Conservation (phyloP, 2,113 vertebrate species). For the Chionodraco myersi region DNA sequence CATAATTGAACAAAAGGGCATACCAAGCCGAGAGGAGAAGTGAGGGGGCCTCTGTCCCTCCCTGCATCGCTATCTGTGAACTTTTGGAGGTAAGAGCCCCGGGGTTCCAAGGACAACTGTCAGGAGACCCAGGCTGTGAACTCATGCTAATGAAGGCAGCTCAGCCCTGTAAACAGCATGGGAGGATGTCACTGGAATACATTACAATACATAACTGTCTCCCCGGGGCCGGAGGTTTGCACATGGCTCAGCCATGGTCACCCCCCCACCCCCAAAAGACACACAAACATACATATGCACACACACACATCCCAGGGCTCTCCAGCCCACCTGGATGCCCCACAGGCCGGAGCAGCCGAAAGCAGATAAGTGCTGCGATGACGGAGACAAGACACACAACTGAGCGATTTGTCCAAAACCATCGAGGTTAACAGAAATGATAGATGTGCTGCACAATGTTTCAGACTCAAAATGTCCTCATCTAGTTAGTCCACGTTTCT, state of each 20-base stretch:
- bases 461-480: constrained; percentile 15
- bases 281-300: neutral
- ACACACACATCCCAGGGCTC: constrained; percentile 8
- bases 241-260: constrained; percentile 56
- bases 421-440: constrained; percentile 12
- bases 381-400: constrained; percentile 20
- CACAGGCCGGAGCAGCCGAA: constrained; percentile 41
- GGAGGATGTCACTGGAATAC: constrained; percentile 85
- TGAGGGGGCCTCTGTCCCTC: constrained; percentile 55
- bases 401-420: constrained; percentile 18
- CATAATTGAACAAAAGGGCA: constrained; percentile 77
- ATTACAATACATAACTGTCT: constrained; percentile 89
- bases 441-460: constrained; percentile 24
- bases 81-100: constrained; percentile 79
- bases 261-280: constrained; percentile 3
- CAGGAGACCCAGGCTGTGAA: constrained; percentile 83
- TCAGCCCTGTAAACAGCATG: constrained; percentile 85
- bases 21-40: constrained; percentile 47
- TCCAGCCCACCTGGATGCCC: constrained; percentile 67
- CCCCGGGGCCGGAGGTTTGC: constrained; percentile 75
- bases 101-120: constrained; percentile 86
- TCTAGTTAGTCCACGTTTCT: neutral
- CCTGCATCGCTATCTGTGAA: constrained; percentile 70
- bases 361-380: constrained; percentile 36
- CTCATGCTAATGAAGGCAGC: constrained; percentile 86